A percentile compares a stretch with the other conserved stretches of the same genome.
Evolutionary conservation across 2,888 invertebrate species (phyloP).

Genomic region (Microchrysa polita): DNA sequence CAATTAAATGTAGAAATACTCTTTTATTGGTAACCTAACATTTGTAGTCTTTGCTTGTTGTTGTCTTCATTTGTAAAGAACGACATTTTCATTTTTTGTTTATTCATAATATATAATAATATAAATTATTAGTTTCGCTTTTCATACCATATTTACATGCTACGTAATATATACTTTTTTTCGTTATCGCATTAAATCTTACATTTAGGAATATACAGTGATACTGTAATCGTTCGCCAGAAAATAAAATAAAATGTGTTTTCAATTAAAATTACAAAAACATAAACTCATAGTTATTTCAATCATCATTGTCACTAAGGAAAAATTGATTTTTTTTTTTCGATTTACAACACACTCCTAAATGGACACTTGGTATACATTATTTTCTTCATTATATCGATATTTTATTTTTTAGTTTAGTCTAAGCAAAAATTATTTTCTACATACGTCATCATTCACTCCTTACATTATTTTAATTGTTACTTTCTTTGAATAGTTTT

Average conservation of each 20-base stretch:
- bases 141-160: constrained; percentile 18
- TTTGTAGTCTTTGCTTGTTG: constrained; percentile 50
- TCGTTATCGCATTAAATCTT: constrained; percentile 20
- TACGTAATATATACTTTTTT: no score
- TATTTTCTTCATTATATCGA: not conserved
- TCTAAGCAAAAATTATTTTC: no score
- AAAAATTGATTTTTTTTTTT: no score
- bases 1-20: constrained; percentile 45
- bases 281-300: not conserved
- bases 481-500: no score
- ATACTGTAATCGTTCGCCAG: constrained; percentile 10
- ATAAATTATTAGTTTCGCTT: constrained; percentile 33
- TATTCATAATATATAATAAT: not conserved
- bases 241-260: no score
- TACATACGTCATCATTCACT: no score
- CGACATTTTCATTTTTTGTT: constrained; percentile 25
- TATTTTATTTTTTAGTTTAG: not conserved
- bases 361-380: constrained; percentile 35
- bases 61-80: constrained; percentile 42
- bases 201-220: constrained; percentile 26
- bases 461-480: no score
- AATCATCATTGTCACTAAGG: not conserved
- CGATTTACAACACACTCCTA: not conserved
- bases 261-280: constrained; percentile 16
- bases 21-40: constrained; percentile 49